Percentiles rank a stretch among this genome's conserved stretches.
phyloP scores from a whole-genome alignment of 1,140 invertebrate genomes.

The Nasonia giraulti region DNA sequence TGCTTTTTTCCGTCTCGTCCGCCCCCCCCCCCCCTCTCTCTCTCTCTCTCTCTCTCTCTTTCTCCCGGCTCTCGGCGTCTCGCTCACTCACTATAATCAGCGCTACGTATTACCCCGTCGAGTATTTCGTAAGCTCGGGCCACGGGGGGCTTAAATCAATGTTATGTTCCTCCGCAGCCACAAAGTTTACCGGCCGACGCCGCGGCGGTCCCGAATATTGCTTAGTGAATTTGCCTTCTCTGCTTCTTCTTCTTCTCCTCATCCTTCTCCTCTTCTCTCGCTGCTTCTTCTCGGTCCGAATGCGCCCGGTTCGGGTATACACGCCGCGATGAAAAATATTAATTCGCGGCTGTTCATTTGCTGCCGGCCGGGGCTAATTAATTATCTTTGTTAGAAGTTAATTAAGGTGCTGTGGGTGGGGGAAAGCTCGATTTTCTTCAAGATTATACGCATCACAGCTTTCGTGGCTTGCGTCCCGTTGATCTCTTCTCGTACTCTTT shows the following conservation, averaged over 20 bases:
- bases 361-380: background rate
- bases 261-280: background rate
- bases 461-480: background rate
- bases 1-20: conserved; percentile 8
- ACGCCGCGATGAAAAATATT: conserved; percentile 34
- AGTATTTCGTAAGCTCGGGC: conserved; percentile 44
- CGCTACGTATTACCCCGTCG: conserved; percentile 49
- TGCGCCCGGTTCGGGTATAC: background rate
- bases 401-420: background rate
- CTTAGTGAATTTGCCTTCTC: conserved; percentile 48
- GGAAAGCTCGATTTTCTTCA: background rate
- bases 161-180: conserved; percentile 45
- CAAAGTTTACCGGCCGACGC: conserved; percentile 31
- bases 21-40: conserved; percentile 28
- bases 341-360: conserved; percentile 38
- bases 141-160: conserved; percentile 52
- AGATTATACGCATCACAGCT: background rate
- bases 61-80: conserved; percentile 30
- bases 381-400: background rate
- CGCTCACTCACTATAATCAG: conserved; percentile 52
- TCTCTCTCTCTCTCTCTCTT: conserved; percentile 45
- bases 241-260: background rate
- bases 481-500: too few species aligned
- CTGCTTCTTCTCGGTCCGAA: background rate
- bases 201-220: conserved; percentile 43